Conservation (phyloP, 53 echinoderm and acorn worm species). For the Henricia sp. region DNA sequence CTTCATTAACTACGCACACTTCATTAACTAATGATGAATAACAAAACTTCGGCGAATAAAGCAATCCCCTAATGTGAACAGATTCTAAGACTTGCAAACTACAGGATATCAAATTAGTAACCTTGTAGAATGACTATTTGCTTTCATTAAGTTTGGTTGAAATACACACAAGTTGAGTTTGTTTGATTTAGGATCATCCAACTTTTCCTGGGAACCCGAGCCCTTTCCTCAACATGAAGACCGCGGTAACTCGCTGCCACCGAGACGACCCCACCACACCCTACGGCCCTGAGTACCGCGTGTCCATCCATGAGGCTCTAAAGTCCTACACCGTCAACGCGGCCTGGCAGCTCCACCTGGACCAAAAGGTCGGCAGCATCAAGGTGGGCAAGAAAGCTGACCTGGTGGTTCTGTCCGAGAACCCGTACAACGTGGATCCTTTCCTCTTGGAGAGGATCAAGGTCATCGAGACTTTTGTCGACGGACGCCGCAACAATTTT, state of each 20-base stretch:
- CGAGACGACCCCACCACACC: slow-evolving; percentile 54
- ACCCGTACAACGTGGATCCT: slow-evolving; percentile 67
- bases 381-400: slow-evolving; percentile 66
- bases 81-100: too few species aligned
- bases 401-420: slow-evolving; percentile 53
- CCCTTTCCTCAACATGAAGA: slow-evolving; percentile 64
- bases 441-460: slow-evolving; percentile 54
- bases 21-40: too few species aligned
- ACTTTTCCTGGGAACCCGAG: slow-evolving; percentile 44
- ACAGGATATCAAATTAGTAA: too few species aligned
- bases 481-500: too few species aligned
- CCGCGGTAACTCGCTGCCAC: slow-evolving; percentile 60
- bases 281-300: slow-evolving; percentile 60
- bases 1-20: too few species aligned
- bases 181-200: slow-evolving; percentile 71
- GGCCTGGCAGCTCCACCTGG: slow-evolving; percentile 66
- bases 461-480: too few species aligned
- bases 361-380: slow-evolving; percentile 57
- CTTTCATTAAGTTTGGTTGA: too few species aligned
- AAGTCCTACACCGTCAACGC: slow-evolving; percentile 70
- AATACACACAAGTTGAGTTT: too few species aligned
- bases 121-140: too few species aligned
- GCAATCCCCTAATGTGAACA: too few species aligned
- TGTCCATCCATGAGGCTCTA: slow-evolving; percentile 59
- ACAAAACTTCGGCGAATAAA: too few species aligned